Evolutionary conservation across 2,888 invertebrate genomes (phyloP).

Genomic region (Drosophila hamatofila): DNA sequence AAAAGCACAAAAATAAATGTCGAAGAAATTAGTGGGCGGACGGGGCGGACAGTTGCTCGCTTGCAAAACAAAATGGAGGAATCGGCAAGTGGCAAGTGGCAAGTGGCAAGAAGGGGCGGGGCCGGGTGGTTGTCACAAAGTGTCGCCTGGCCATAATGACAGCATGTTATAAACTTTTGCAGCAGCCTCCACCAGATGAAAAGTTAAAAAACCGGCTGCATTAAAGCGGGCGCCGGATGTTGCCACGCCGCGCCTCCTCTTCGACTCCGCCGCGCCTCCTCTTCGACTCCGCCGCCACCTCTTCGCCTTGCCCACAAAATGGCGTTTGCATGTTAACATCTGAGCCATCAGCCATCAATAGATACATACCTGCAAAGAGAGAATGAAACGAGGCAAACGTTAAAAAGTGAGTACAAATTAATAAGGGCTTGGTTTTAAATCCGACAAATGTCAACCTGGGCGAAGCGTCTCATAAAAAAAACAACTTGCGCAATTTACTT

Average conservation of each 20-base stretch:
- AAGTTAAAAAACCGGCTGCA: slow-evolving; percentile 59
- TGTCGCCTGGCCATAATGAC: slow-evolving; percentile 77
- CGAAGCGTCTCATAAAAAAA: slow-evolving; percentile 27
- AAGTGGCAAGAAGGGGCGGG: too few species aligned
- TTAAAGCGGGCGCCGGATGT: slow-evolving; percentile 61
- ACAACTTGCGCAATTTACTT: slow-evolving; percentile 61
- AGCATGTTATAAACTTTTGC: slow-evolving; percentile 71
- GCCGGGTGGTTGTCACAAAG: slow-evolving; percentile 48
- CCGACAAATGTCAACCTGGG: slow-evolving; percentile 38
- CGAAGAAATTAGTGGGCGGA: slow-evolving; percentile 66
- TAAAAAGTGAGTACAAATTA: slow-evolving; percentile 56
- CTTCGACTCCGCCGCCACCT: neutral
- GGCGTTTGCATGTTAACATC: slow-evolving; percentile 45
- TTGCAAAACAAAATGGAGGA: slow-evolving; percentile 56
- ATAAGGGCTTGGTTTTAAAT: slow-evolving; percentile 51
- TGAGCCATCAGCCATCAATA: slow-evolving; percentile 48
- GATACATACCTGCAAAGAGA: slow-evolving; percentile 72
- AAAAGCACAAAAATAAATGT: slow-evolving; percentile 75
- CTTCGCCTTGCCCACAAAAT: slow-evolving; percentile 23
- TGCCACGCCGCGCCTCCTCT: slow-evolving; percentile 15
- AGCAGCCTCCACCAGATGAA: slow-evolving; percentile 51
- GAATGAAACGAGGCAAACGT: slow-evolving; percentile 23
- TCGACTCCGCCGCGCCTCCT: neutral
- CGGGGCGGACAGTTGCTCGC: slow-evolving; percentile 12
- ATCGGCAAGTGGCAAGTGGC: slow-evolving; percentile 40